Percentiles rank a stretch among this genome's conserved stretches.
phyloP scores from a whole-genome alignment of 2,797 vertebrate species.

The Protosalanx chinensis region DNA sequence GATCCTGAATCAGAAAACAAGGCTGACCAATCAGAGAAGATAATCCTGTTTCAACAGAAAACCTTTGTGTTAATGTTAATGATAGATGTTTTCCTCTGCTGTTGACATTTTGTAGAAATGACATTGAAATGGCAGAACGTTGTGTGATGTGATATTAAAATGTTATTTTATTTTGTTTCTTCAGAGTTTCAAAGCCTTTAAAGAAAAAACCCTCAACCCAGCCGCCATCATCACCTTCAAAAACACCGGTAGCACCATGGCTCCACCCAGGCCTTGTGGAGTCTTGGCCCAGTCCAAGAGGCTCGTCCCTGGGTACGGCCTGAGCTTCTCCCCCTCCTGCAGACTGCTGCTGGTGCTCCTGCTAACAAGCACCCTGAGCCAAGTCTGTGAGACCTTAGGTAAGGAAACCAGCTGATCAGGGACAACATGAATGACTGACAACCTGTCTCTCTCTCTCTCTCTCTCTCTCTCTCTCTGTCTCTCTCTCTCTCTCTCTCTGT shows the following conservation, averaged over 20 bases:
- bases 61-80: constrained; percentile 51
- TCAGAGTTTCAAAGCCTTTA: constrained; percentile 70
- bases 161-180: constrained; percentile 29
- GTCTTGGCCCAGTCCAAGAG: constrained; percentile 43
- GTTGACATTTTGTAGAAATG: not conserved
- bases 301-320: constrained; percentile 42
- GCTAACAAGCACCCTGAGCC: constrained; percentile 55
- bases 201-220: constrained; percentile 43
- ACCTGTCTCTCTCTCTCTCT: constrained; percentile 10
- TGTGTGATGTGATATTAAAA: not conserved
- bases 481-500: not conserved
- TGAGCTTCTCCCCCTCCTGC: constrained; percentile 46
- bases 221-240: constrained; percentile 35
- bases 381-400: constrained; percentile 65
- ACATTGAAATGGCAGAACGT: too few species aligned
- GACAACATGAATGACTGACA: constrained; percentile 3
- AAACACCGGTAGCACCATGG: constrained; percentile 55
- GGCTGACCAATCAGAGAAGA: constrained; percentile 54
- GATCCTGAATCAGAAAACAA: constrained; percentile 63
- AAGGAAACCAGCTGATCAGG: constrained; percentile 31
- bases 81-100: constrained; percentile 6
- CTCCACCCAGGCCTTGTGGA: constrained; percentile 47
- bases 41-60: constrained; percentile 64
- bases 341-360: constrained; percentile 51
- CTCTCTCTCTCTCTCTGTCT: not conserved